Conservation (phyloP, 1,140 invertebrate species). For the Drosophila paulistorum region DNA sequence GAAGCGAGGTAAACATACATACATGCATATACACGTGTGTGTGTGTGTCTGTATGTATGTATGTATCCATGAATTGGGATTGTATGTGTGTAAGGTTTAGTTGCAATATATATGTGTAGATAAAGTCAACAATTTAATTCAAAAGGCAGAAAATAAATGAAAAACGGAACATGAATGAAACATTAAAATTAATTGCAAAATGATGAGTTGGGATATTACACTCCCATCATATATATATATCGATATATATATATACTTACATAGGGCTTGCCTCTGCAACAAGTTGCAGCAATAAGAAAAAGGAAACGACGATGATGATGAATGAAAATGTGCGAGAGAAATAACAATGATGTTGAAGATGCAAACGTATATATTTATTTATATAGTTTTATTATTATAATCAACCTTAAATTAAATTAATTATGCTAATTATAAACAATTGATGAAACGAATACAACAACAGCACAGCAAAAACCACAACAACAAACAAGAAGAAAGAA, state of each 20-base stretch:
- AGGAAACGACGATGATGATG: background rate
- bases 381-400: slow-evolving; percentile 63
- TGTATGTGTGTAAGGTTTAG: slow-evolving; percentile 42
- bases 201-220: background rate
- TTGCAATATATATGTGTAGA: slow-evolving; percentile 69
- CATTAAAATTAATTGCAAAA: background rate
- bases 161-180: slow-evolving; percentile 10
- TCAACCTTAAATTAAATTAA: slow-evolving; percentile 65
- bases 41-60: slow-evolving; percentile 16
- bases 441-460: slow-evolving; percentile 38
- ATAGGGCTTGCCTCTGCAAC: slow-evolving; percentile 10
- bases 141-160: slow-evolving; percentile 19
- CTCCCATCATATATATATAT: background rate
- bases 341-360: slow-evolving; percentile 21
- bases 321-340: background rate
- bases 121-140: slow-evolving; percentile 47
- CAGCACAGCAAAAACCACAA: slow-evolving; percentile 20
- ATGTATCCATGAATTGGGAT: slow-evolving; percentile 42
- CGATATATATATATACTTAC: background rate
- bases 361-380: slow-evolving; percentile 69
- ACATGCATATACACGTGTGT: background rate
- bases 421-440: slow-evolving; percentile 63
- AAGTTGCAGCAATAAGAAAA: slow-evolving; percentile 23
- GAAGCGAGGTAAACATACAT: background rate
- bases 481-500: background rate